Evolutionary conservation across 2,113 vertebrate genomes (phyloP), one percentile per base, ranked within the genome.

Genomic region (Actenoides lindsayi): DNA sequence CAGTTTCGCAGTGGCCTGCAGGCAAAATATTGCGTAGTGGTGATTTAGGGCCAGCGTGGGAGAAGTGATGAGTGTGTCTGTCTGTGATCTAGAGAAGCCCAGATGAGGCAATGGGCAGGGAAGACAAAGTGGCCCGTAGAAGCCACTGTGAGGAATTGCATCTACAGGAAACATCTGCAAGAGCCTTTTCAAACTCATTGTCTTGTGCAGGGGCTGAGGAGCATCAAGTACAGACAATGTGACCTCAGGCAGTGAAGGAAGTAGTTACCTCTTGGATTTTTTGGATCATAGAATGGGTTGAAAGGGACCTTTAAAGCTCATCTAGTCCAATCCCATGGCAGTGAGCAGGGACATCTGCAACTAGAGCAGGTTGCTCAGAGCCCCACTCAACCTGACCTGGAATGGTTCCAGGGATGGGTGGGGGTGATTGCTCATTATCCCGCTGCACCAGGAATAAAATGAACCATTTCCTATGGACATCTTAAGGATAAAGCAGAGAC

Each of bases 1-100:
- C 69, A 84, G 60, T 70, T 97, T 96, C 56, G 73, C 42, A 73
- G 50, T 23, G 64, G 67, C 87, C 77, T 82, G 59, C 37, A 88
- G 92, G 75, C 63, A 94, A 92, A 94, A 76, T 33, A 74, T 8
- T 41, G 41, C 2, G 0, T 20, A 70, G 57, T 24, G 65, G 77
- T 69, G 74, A 80, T 62, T 64, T n/a, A 14, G 59, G 54, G 21
- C 31, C 74, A 80, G 16, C 19, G 59, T 64, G 33, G 27, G 35
- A 86, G 42, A 85, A 64, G 21, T 82, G 37, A 8, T 69, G 46
- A 28, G 17, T 53, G 46, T 50, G 39, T 37, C 5, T 87, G 37
- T 30, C 48, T 83, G 42, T 62, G 30, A 63, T n/a, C 24, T 28
- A 42, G 27, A 41, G 62, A 93, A 81, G 67, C 21, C 31, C 31